Percentiles rank a stretch among this genome's conserved stretches.
Conservation (phyloP, 2,113 vertebrate species). For the Dipodomys spectabilis region DNA sequence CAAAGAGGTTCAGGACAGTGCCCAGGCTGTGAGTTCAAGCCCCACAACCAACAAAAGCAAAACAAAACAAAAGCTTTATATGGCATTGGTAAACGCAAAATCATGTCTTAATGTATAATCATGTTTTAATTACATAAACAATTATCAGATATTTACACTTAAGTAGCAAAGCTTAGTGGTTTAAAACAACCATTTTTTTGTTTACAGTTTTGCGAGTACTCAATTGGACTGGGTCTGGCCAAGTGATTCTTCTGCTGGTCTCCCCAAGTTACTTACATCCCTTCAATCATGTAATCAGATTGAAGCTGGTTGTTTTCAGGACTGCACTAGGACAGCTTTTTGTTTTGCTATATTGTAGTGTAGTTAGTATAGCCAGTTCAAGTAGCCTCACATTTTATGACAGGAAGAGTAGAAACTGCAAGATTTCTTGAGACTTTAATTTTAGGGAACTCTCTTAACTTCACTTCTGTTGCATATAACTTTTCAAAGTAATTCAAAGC, state of each 20-base stretch:
- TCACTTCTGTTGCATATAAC: background rate
- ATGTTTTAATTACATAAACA: conserved; percentile 3
- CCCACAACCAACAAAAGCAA: no score
- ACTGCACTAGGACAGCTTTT: background rate
- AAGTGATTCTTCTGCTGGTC: conserved; percentile 17
- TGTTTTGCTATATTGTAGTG: background rate
- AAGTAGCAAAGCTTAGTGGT: background rate
- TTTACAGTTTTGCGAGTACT: background rate
- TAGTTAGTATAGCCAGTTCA: background rate
- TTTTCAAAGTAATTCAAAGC: background rate
- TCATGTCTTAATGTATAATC: background rate
- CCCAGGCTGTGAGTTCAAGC: no score
- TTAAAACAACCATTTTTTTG: conserved; percentile 33
- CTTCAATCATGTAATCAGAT: background rate
- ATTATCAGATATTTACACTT: background rate
- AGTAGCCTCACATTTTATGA: background rate
- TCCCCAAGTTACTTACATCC: background rate
- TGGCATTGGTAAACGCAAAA: background rate
- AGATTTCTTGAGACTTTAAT: background rate
- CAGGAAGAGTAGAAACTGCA: background rate
- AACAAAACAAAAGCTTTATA: background rate
- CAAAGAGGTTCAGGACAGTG: no score
- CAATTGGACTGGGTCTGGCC: background rate
- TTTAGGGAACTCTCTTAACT: background rate
- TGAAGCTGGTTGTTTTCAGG: background rate